Conservation (phyloP, 2,797 vertebrate species). For the Pangasius larnaudii region DNA sequence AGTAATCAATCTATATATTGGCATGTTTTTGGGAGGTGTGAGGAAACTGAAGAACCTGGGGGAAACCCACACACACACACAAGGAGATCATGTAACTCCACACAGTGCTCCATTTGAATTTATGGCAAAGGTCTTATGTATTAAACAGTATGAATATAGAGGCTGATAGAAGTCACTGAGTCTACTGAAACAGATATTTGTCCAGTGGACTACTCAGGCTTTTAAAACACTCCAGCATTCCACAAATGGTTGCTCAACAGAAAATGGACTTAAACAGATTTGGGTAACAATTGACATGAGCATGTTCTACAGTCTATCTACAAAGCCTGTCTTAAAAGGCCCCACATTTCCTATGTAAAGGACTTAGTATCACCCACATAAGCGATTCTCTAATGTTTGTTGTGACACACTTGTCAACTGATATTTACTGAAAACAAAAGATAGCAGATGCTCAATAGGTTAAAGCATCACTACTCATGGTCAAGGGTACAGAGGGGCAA, state of each 20-base stretch:
- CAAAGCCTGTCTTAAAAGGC: constrained; percentile 55
- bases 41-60: background rate
- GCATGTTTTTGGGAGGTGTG: background rate
- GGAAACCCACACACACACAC: too few species aligned
- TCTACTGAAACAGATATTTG: constrained; percentile 25
- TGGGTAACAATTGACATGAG: constrained; percentile 55
- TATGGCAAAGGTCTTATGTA: background rate
- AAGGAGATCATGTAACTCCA: background rate
- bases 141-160: background rate
- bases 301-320: constrained; percentile 48
- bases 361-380: constrained; percentile 43
- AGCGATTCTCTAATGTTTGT: constrained; percentile 45
- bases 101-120: background rate
- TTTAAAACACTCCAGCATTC: constrained; percentile 49
- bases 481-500: background rate
- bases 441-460: constrained; percentile 24
- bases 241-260: constrained; percentile 56
- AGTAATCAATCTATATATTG: background rate
- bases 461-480: constrained; percentile 24
- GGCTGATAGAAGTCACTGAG: background rate
- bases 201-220: constrained; percentile 26
- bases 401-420: constrained; percentile 42
- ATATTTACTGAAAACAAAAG: constrained; percentile 47
- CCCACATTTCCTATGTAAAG: constrained; percentile 44
- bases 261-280: constrained; percentile 61